Conservation (phyloP, 2,888 invertebrate genomes). For the Limnephilus lunatus region DNA sequence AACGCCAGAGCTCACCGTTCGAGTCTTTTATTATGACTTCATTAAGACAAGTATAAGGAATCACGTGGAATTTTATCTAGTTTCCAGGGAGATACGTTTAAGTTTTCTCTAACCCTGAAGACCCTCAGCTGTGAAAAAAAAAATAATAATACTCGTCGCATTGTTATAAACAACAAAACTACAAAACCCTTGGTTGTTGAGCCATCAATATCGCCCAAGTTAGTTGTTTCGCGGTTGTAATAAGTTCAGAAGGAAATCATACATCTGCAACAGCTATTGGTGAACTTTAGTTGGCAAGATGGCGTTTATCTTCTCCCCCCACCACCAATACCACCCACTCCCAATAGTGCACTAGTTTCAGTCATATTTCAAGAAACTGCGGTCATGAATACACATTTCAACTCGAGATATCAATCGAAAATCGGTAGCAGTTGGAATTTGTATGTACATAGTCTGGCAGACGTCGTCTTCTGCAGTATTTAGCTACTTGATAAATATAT, state of each 20-base stretch:
- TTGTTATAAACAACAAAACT: neutral
- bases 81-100: no score
- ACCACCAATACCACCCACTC: neutral
- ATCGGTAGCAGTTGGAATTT: neutral
- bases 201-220: neutral
- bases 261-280: neutral
- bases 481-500: neutral
- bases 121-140: no score
- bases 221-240: neutral
- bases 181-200: neutral
- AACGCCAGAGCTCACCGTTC: no score
- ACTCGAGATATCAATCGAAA: conserved; percentile 6
- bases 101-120: no score
- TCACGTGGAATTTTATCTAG: no score
- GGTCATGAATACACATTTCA: conserved; percentile 38
- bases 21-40: no score
- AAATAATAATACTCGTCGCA: neutral
- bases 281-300: conserved; percentile 18
- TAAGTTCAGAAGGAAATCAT: conserved; percentile 1
- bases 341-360: neutral
- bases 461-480: neutral
- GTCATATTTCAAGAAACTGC: neutral
- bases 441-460: neutral
- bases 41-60: no score
- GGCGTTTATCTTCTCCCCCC: neutral